Evolutionary conservation across 2,797 vertebrate species (phyloP).

Genomic region (Thamnophis elegans): DNA sequence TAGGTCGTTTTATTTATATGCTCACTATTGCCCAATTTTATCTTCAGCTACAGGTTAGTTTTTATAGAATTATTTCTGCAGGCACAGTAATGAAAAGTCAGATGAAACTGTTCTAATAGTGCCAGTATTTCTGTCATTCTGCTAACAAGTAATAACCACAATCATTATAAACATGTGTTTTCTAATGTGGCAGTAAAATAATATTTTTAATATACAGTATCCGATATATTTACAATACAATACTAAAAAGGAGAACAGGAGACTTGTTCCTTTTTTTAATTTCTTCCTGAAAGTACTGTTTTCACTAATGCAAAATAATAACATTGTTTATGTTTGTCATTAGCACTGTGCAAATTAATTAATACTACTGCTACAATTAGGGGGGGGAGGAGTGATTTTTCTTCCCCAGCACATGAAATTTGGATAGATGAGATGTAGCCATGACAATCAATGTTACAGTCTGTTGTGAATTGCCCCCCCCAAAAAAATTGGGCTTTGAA

Average conservation of each 20-base stretch:
- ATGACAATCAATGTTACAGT: not conserved
- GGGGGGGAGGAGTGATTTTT: not conserved
- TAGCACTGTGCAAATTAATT: not conserved
- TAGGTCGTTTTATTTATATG: slow-evolving; percentile 9
- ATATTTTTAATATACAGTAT: not conserved
- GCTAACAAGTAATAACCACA: slow-evolving; percentile 1
- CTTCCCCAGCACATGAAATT: not conserved
- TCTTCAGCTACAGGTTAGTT: not conserved
- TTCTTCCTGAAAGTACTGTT: not conserved
- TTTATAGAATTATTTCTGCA: slow-evolving; percentile 1
- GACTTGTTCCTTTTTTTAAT: not conserved
- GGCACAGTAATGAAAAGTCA: not conserved
- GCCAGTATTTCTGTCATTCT: not conserved
- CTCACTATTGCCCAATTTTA: slow-evolving; percentile 10
- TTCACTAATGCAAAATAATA: not conserved
- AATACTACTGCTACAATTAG: not conserved
- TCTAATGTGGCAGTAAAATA: not conserved
- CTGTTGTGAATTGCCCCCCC: not conserved
- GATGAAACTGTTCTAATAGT: not conserved
- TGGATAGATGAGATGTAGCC: not conserved
- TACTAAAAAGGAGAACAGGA: not conserved
- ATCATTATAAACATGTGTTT: not conserved
- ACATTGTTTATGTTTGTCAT: not conserved
- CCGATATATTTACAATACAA: not conserved
- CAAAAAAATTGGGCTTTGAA: not conserved